Percentiles rank a stretch among this genome's conserved stretches.
phyloP scores from a whole-genome alignment of 2,888 invertebrate species.

The Ophioninae sp. region DNA sequence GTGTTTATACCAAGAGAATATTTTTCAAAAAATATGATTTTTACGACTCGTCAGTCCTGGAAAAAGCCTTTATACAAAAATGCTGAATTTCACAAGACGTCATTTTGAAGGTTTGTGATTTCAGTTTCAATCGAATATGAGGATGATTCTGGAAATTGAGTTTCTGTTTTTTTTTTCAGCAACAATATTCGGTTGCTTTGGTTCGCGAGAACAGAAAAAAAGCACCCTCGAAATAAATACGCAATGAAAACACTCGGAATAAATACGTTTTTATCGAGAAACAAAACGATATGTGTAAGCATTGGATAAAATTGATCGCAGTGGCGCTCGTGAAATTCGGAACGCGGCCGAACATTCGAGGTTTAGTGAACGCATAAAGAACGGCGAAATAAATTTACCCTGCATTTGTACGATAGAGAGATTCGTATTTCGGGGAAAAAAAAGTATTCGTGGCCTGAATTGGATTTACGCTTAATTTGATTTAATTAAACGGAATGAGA shows the following conservation, averaged over 20 bases:
- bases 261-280: not conserved
- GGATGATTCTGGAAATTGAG: not conserved
- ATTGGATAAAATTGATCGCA: not conserved
- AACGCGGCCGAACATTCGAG: not conserved
- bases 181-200: not conserved
- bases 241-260: not conserved
- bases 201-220: not conserved
- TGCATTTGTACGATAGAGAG: not conserved
- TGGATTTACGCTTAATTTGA: not conserved
- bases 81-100: not conserved
- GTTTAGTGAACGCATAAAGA: not conserved
- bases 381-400: not conserved
- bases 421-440: not conserved
- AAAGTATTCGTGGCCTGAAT: not conserved
- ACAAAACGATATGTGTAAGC: not conserved
- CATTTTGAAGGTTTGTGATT: not conserved
- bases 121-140: too few species aligned
- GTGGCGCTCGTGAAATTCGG: not conserved
- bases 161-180: not conserved
- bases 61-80: not conserved
- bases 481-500: too few species aligned
- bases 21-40: not conserved
- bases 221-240: not conserved
- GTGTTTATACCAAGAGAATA: too few species aligned
- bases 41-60: not conserved